Evolutionary conservation across 1,140 invertebrate species (phyloP).

Genomic region (Drosophila pruinosa): DNA sequence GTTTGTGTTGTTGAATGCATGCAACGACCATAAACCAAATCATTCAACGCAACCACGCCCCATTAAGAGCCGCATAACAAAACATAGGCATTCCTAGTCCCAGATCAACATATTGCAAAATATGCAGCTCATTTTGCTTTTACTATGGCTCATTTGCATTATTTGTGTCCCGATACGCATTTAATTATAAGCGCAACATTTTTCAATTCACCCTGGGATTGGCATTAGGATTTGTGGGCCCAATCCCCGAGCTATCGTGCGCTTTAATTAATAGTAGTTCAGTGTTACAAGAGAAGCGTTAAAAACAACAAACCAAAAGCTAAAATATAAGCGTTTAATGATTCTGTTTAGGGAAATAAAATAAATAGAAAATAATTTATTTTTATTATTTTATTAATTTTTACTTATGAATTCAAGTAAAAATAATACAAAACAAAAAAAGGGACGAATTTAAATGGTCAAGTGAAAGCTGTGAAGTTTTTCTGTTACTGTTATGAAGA

Average conservation of each 20-base stretch:
- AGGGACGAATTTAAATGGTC: constrained; percentile 1
- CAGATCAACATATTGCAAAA: constrained; percentile 55
- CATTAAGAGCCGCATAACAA: constrained; percentile 49
- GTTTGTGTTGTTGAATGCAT: constrained; percentile 68
- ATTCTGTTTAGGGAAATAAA: background rate
- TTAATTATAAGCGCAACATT: constrained; percentile 61
- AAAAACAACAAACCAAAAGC: background rate
- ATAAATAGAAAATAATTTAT: background rate
- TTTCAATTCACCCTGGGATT: constrained; percentile 24
- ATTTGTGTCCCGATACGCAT: constrained; percentile 73
- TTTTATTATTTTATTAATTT: background rate
- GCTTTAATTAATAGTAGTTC: constrained; percentile 12
- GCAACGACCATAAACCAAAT: constrained; percentile 74
- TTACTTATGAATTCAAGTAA: background rate
- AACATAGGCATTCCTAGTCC: constrained; percentile 21
- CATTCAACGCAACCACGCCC: constrained; percentile 66
- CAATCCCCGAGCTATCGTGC: background rate
- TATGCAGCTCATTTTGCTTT: constrained; percentile 62
- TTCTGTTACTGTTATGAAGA: background rate
- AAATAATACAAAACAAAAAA: no score
- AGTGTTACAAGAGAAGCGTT: background rate
- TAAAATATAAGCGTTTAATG: background rate
- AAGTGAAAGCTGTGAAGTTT: background rate
- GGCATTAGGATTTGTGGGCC: constrained; percentile 1
- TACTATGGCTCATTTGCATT: constrained; percentile 58